These are phyloP conservation scores for Bombyx huttoni DNA, from an alignment of 2,888 invertebrate genomes.

Conservation along the genomic window DNA sequence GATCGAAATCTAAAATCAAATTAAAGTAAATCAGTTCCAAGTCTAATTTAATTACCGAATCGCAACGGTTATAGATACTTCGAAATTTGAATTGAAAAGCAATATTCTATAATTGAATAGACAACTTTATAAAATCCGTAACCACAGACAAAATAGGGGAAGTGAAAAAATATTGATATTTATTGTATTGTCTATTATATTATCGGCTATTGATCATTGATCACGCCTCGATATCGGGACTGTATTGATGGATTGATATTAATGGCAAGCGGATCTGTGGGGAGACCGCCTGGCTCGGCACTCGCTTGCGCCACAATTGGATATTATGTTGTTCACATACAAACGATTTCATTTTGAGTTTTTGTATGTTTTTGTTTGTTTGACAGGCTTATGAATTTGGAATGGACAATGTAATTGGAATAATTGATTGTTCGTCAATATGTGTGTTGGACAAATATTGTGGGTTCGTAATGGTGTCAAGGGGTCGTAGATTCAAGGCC, in stretches of 20 bases:
- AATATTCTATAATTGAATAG: constrained; percentile 47
- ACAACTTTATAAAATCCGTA: constrained; percentile 46
- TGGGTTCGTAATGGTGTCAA: neutral
- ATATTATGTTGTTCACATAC: constrained; percentile 54
- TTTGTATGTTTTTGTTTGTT: constrained; percentile 35
- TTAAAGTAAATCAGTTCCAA: constrained; percentile 21
- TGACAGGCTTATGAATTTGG: constrained; percentile 22
- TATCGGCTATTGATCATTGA: constrained; percentile 53
- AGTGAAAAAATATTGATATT: constrained; percentile 34
- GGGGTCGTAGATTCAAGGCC: neutral
- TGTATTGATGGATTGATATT: constrained; percentile 69
- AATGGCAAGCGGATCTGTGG: constrained; percentile 40
- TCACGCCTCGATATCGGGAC: constrained; percentile 58
- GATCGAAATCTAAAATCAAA: constrained; percentile 10
- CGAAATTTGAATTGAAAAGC: constrained; percentile 19
- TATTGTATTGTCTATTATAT: constrained; percentile 30
- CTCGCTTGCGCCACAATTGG: constrained; percentile 59
- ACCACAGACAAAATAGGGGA: constrained; percentile 52
- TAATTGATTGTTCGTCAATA: constrained; percentile 15
- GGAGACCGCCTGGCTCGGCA: constrained; percentile 48
- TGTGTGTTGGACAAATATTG: constrained; percentile 2
- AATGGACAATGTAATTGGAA: constrained; percentile 14
- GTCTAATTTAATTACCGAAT: constrained; percentile 1
- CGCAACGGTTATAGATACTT: constrained; percentile 13
- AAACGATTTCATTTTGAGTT: constrained; percentile 32